Base-by-base conservation (phyloP, 92 coral and sea anemone genomes). In the Heteractis magnifica region DNA sequence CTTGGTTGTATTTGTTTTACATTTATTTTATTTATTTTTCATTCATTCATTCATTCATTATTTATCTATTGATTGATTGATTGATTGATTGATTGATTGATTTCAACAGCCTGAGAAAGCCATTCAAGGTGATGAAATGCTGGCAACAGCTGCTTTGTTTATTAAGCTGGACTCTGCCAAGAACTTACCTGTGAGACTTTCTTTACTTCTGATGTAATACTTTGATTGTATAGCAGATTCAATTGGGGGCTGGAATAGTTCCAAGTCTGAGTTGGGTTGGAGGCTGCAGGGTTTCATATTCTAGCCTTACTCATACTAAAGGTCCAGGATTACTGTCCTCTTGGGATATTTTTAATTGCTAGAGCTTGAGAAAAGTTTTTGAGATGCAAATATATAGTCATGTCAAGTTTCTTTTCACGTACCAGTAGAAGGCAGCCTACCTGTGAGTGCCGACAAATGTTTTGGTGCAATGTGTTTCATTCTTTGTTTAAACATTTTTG, bases 111-210 rank as follows among this genome's bases (percentile, higher is more conserved):
- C 97, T 77, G 94, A 92, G 10, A 88, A 95, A 76, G 98, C 94
- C 3, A 90, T 90, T 19, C 81, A 75, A 52, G 93, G 94, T 1
- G 95, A 97, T 56, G 99, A 97, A 78, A 91, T 92, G 91, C 84
- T 94, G 77, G 98, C 97, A 2, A 97, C 96, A 10, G 97, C 99
- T 8, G 99, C 97, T 2, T 85, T 97, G 79, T 97, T 97, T 88
- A 95, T 97, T 16, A 97, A 94, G 86, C 91, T 97, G 83, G 99
- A 97, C 87, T 97, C 98, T 76, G 99, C 95, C 80, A 97, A 94
- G 81, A 92, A 97, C 85, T 87, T 97, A 10, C 99, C 99, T 65
- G 99, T 97, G 81, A 87, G 99, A 68, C 15, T 44, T 11, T 49
- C 4, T 68, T 68, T 18, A 19, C 72, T 18, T 6, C 9, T n/a